These are phyloP conservation scores for Holothuria leucospilota DNA, from an alignment of 53 echinoderm and acorn worm genomes.

Conservation along the genomic window DNA sequence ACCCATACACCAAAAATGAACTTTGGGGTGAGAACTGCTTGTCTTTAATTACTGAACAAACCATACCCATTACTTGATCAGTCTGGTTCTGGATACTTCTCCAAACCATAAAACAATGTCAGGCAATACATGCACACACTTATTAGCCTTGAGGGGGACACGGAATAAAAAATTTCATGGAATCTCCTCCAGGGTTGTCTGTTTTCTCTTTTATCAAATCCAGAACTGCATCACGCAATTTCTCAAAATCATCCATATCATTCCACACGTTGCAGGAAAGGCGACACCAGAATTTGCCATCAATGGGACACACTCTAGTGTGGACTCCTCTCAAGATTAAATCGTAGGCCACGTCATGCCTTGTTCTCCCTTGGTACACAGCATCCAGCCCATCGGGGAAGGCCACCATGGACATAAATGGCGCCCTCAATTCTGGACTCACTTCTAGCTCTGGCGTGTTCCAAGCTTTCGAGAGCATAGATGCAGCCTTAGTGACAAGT, in stretches of 20 bases:
- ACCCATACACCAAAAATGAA: too few relatives aligned
- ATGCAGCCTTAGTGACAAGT: constrained; percentile 53
- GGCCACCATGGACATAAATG: constrained; percentile 42
- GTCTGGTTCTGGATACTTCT: too few relatives aligned
- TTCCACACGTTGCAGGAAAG: constrained; percentile 29
- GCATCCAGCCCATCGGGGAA: constrained; percentile 14
- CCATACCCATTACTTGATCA: too few relatives aligned
- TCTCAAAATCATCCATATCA: constrained; percentile 21
- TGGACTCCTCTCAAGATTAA: not conserved
- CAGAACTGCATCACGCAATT: not conserved
- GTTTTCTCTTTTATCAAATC: not conserved
- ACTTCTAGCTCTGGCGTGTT: constrained; percentile 33
- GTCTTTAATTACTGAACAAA: too few relatives aligned
- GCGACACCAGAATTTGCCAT: constrained; percentile 1
- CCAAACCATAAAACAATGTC: too few relatives aligned
- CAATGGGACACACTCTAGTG: not conserved
- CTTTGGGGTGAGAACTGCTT: too few relatives aligned
- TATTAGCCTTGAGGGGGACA: too few relatives aligned
- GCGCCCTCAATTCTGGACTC: constrained; percentile 24
- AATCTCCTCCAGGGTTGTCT: not conserved
- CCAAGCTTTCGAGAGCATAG: constrained; percentile 61
- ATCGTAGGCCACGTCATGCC: not conserved
- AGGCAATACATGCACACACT: too few relatives aligned
- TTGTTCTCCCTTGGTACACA: not conserved
- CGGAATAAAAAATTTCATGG: too few relatives aligned